A percentile compares a stretch with the other conserved stretches of the same genome.
Evolutionary conservation across 35 echinoderm and acorn worm species (phyloP).

Genomic region (Nesometra sesokonis): DNA sequence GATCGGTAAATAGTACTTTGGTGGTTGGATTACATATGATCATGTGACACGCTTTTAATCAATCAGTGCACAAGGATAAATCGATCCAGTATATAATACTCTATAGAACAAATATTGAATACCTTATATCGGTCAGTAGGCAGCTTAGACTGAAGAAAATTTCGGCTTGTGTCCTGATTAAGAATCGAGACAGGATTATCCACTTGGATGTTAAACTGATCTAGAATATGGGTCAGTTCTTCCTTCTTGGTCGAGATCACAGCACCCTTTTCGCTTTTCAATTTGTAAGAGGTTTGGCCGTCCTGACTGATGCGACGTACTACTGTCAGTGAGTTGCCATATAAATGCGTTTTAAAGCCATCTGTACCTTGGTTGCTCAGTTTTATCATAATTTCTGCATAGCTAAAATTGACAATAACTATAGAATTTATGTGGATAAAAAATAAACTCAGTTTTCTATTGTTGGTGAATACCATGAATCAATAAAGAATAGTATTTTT

Average conservation of each 20-base stretch:
- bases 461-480: no score
- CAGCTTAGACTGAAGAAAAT: slow-evolving; percentile 64
- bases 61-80: no score
- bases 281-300: slow-evolving; percentile 49
- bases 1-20: no score
- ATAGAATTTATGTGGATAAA: no score
- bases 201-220: slow-evolving; percentile 94
- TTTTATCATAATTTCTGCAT: slow-evolving; percentile 64
- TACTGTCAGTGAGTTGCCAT: slow-evolving; percentile 57
- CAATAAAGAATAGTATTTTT: no score
- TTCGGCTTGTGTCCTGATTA: slow-evolving; percentile 86
- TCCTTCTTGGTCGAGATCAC: slow-evolving; percentile 44
- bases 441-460: no score
- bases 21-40: no score
- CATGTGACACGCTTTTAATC: no score
- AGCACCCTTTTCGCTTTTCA: slow-evolving; percentile 35
- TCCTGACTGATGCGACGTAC: slow-evolving; percentile 46
- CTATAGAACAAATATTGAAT: not conserved
- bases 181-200: slow-evolving; percentile 86
- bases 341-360: slow-evolving; percentile 46
- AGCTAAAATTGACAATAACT: slow-evolving; percentile 36
- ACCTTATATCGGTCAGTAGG: slow-evolving; percentile 83
- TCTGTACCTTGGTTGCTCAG: slow-evolving; percentile 65
- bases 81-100: no score
- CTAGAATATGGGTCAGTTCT: slow-evolving; percentile 62